Base-by-base conservation (phyloP, 2,113 vertebrate genomes). In the Phodopus roborovskii region DNA sequence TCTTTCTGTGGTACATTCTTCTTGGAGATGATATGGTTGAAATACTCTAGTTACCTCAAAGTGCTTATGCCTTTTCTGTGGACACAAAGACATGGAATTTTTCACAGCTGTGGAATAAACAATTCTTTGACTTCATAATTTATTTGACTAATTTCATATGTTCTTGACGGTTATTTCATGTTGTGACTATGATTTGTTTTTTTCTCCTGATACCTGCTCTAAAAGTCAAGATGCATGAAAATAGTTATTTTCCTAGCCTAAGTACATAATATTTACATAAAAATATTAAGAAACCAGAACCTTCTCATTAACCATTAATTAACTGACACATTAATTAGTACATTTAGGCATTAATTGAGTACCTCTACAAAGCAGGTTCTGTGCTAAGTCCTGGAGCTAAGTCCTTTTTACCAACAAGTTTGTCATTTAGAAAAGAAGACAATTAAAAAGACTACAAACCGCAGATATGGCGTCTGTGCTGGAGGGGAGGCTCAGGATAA, bases 41-140 rank as follows among this genome's bases (percentile, higher is more conserved):
- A 95, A 79, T 91, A 64, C 58, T 88, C 90, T 39, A 78, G 73
- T 90, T 75, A 70, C 4, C 77, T 92, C 84, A 81, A 94, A 92
- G 79, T 12, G 24, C 56, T 91, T 26, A 3, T 48, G 22, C 12
- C 71, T 96, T 97, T 86, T 70, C 81, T 88, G 12, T 53, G 60
- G 74, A 94, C 81, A 48, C 94, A 90, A 93, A 93, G 17, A 33
- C 53, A 95, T 93, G 48, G 84, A 91, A 39, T 92, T 95, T 84
- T 94, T 66, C 62, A 93, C 39, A 85, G 39, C 75, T 90, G 11
- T 9, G n/a, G 66, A 89, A 92, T 39, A 93, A 90, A 94, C 70
- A 93, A 62, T 94, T 53, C 92, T 96, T 82, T 82, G 88, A 85
- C 71, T 93, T 94, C 48, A 88, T 86, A 94, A 90, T 89, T 97